phyloP scores from a whole-genome alignment of 2,113 vertebrate species.

The Tragelaphus scriptus region DNA sequence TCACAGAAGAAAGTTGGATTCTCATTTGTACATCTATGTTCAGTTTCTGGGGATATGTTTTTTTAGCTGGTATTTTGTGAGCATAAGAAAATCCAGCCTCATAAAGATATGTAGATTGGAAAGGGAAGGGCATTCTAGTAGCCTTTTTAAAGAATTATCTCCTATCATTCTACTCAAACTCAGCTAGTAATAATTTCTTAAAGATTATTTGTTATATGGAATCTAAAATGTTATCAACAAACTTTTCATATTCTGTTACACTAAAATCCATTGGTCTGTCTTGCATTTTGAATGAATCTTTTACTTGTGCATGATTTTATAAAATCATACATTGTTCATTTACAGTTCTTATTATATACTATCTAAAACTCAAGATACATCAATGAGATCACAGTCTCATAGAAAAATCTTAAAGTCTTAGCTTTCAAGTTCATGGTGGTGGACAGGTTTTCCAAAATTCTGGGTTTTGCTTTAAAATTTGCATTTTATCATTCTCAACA shows the following conservation, averaged over 20 bases:
- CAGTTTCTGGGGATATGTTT: background rate
- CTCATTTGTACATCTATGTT: background rate
- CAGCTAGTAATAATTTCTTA: background rate
- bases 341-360: background rate
- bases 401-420: background rate
- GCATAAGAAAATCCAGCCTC: background rate
- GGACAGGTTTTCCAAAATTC: background rate
- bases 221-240: background rate
- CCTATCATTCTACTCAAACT: background rate
- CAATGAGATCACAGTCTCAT: background rate
- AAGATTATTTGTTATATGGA: background rate
- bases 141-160: background rate
- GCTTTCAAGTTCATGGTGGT: background rate
- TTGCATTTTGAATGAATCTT: background rate
- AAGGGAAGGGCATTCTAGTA: background rate
- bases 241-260: background rate
- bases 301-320: background rate
- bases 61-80: background rate
- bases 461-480: background rate
- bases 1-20: background rate
- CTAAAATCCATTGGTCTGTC: too few relatives aligned
- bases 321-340: background rate
- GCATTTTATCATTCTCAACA: background rate
- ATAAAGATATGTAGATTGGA: background rate
- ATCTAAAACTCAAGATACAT: background rate